Base-by-base conservation (phyloP, 2,113 vertebrate species). In the Gobius niger region DNA sequence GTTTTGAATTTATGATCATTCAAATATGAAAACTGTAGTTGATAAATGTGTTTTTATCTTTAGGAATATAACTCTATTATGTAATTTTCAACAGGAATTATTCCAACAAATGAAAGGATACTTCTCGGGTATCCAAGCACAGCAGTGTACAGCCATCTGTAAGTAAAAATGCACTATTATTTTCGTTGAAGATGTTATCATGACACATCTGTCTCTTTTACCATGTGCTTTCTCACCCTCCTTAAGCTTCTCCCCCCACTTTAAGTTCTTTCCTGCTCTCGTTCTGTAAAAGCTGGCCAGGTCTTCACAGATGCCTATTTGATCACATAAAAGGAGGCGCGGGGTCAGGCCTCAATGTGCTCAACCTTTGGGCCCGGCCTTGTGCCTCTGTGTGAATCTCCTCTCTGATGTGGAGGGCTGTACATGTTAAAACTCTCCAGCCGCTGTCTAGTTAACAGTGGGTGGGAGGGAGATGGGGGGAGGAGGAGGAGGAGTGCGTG, bases 401-500 rank as follows among this genome's bases (percentile, higher is more conserved):
- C 47, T 67, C 51, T 61, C 51, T 59, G 59, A 77, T 75, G 72
- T 75, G 24, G 18, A 52, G 18, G 67, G 76, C 82, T 60, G 11
- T 2, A 14, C 70, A 54, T 77, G 78, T 66, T 78, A 65, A 80
- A 84, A 67, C 79, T 83, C 84, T 83, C 77, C 61, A 71, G 77
- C 68, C 66, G 63, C 83, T 84, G 87, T 85, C 81, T 87, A 52
- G 77, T 88, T 87, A 81, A 76, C 71, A 4, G 50, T 60, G 73
- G 57, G 75, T 72, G 71, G 71, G 70, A 73, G 81, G 62, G 78
- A 73, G 74, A 80, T 63, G 40, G 24, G 49, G 19, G 67, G 57
- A 67, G 63, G 62, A 70, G 77, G 63, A 59, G 73, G 66, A 82
- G 71, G 80, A 5, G 18, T 19, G 52, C 12, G 52, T 24, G 10